phyloP scores from a whole-genome alignment of 2,113 vertebrate species.

The Mola mola region DNA sequence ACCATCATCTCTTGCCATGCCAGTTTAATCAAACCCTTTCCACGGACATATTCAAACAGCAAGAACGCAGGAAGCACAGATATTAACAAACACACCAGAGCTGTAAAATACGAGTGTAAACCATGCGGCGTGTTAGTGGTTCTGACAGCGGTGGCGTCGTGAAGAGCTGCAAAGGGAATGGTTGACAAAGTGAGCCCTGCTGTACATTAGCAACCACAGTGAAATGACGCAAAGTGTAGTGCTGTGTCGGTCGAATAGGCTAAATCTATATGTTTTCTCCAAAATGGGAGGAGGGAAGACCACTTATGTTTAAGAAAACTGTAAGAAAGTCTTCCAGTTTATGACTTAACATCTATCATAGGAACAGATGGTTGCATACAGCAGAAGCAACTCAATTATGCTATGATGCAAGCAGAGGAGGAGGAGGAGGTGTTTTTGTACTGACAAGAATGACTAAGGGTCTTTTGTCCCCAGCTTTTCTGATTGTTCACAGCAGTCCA shows the following conservation, averaged over 20 bases:
- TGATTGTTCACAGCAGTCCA: slow-evolving; percentile 7
- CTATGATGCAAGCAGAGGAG: slow-evolving; percentile 6
- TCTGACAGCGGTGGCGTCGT: not conserved
- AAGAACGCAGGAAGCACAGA: slow-evolving; percentile 10
- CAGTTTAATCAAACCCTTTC: slow-evolving; percentile 20
- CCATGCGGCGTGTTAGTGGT: not conserved
- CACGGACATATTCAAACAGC: slow-evolving; percentile 22
- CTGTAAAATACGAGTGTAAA: not conserved
- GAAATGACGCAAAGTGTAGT: slow-evolving; percentile 10
- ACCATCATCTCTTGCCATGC: slow-evolving; percentile 26
- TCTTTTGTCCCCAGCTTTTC: slow-evolving; percentile 18
- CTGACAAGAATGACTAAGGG: slow-evolving; percentile 20
- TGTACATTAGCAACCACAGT: slow-evolving; percentile 9
- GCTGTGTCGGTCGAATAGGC: too few relatives aligned
- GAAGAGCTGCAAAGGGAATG: not conserved
- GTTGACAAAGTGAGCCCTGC: not conserved
- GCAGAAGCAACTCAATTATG: slow-evolving; percentile 31
- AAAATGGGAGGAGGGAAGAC: too few relatives aligned
- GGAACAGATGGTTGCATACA: slow-evolving; percentile 44
- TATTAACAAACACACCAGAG: not conserved
- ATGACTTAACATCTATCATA: slow-evolving; percentile 33
- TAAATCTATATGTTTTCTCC: too few relatives aligned
- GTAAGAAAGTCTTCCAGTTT: slow-evolving; percentile 23
- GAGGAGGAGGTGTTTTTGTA: slow-evolving; percentile 11
- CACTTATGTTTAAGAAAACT: too few relatives aligned